These are phyloP conservation scores for Ferdinandea cuprea DNA, from an alignment of 2,888 invertebrate species.

Conservation along the genomic window DNA sequence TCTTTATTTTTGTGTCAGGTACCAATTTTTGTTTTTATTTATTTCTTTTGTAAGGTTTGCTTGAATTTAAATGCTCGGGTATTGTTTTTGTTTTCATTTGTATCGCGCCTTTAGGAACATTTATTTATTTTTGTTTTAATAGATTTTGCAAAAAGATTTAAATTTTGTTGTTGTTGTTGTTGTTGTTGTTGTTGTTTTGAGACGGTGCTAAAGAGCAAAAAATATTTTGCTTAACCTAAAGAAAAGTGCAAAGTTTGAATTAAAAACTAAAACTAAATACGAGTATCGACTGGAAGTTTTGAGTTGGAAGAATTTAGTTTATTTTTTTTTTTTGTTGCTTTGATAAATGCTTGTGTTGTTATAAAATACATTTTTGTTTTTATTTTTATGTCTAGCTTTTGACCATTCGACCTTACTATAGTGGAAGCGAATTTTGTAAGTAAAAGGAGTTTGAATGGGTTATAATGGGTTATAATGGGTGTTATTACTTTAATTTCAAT, in stretches of 20 bases:
- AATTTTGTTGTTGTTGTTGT: slow-evolving; percentile 20
- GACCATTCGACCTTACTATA: neutral
- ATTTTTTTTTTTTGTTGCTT: slow-evolving; percentile 6
- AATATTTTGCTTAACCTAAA: slow-evolving; percentile 41
- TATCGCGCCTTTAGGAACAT: slow-evolving; percentile 74
- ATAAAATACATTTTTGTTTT: slow-evolving; percentile 20
- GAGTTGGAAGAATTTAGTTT: slow-evolving; percentile 65
- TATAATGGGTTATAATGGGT: no score
- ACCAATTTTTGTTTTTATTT: slow-evolving; percentile 70
- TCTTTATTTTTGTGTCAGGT: slow-evolving; percentile 69
- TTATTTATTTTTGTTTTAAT: slow-evolving; percentile 60
- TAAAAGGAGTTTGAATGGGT: no score
- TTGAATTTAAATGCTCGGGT: slow-evolving; percentile 78
- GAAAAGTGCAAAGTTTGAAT: slow-evolving; percentile 28
- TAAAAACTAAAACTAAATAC: slow-evolving; percentile 13
- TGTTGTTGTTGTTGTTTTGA: neutral
- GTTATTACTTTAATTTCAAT: no score
- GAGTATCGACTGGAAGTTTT: slow-evolving; percentile 55
- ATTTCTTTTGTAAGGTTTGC: slow-evolving; percentile 74
- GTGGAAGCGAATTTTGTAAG: slow-evolving; percentile 18
- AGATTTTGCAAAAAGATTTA: slow-evolving; percentile 50
- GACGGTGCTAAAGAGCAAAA: slow-evolving; percentile 42
- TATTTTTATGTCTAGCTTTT: slow-evolving; percentile 7
- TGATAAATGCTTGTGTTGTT: slow-evolving; percentile 39
- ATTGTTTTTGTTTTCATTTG: slow-evolving; percentile 64